Evolutionary conservation across 2,113 vertebrate species (phyloP).

Genomic region (Tachuris rubrigastra): DNA sequence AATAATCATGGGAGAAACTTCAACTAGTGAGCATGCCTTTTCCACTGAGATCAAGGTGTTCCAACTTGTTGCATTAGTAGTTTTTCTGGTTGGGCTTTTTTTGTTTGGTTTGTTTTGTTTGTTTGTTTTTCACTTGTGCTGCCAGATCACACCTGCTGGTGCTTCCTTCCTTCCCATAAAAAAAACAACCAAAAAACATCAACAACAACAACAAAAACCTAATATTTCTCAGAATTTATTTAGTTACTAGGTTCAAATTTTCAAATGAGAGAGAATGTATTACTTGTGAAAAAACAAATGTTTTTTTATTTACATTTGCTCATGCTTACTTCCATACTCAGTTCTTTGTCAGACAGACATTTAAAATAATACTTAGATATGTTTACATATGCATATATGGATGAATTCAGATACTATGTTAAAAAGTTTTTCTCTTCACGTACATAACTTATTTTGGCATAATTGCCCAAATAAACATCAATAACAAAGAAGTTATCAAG

Average conservation of each 20-base stretch:
- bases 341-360: neutral
- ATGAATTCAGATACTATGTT: neutral
- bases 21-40: neutral
- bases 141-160: neutral
- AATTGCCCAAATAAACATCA: neutral
- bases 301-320: neutral
- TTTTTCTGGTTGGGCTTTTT: neutral
- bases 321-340: neutral
- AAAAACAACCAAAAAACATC: neutral
- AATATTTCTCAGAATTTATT: neutral
- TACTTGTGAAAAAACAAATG: neutral
- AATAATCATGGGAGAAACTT: neutral
- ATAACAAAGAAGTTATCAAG: neutral
- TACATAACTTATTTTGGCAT: neutral
- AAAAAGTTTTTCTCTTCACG: neutral
- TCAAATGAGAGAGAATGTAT: neutral
- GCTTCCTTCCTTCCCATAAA: neutral
- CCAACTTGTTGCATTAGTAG: neutral
- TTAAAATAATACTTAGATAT: neutral
- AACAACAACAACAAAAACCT: neutral
- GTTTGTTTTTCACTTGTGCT: neutral
- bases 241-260: neutral
- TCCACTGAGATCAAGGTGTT: neutral
- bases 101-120: neutral
- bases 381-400: neutral